phyloP scores from a whole-genome alignment of 64 coral and sea anemone species.

The Cladopsammia gracilis region DNA sequence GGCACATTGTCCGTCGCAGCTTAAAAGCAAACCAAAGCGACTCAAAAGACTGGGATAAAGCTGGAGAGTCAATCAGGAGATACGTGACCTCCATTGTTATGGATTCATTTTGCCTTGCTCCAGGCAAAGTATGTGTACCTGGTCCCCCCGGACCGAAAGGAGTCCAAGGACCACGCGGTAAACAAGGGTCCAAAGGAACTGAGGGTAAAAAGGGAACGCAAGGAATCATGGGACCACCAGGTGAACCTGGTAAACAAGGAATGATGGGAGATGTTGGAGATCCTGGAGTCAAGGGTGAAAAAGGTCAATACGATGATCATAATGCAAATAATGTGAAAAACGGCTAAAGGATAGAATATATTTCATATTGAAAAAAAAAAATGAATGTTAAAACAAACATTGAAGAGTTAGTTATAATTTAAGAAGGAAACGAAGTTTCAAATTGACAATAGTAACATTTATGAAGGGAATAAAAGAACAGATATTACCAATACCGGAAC shows the following conservation, averaged over 20 bases:
- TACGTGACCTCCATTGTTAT: background rate
- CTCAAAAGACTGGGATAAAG: background rate
- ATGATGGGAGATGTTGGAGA: conserved; percentile 50
- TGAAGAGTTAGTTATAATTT: too few relatives aligned
- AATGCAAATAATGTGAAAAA: too few relatives aligned
- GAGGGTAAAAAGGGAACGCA: conserved; percentile 22
- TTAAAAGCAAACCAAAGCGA: background rate
- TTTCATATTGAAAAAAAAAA: too few relatives aligned
- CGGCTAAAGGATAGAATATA: too few relatives aligned
- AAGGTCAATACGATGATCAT: too few relatives aligned
- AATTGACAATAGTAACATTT: too few relatives aligned
- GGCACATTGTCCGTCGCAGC: conserved; percentile 3
- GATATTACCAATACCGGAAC: too few relatives aligned
- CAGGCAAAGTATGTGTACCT: conserved; percentile 36
- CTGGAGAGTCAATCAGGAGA: background rate
- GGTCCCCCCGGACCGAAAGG: conserved; percentile 45
- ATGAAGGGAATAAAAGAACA: too few relatives aligned
- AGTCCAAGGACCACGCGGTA: too few relatives aligned
- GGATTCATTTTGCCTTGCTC: conserved; percentile 11
- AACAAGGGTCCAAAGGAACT: conserved; percentile 12
- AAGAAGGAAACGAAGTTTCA: too few relatives aligned
- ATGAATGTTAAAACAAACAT: too few relatives aligned
- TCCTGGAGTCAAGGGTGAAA: conserved; percentile 47
- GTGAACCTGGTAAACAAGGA: too few relatives aligned
- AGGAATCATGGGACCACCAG: conserved; percentile 39